These are phyloP conservation scores for Lagocephalus sceleratus DNA, from an alignment of 2,797 vertebrate genomes.

Conservation along the genomic window DNA sequence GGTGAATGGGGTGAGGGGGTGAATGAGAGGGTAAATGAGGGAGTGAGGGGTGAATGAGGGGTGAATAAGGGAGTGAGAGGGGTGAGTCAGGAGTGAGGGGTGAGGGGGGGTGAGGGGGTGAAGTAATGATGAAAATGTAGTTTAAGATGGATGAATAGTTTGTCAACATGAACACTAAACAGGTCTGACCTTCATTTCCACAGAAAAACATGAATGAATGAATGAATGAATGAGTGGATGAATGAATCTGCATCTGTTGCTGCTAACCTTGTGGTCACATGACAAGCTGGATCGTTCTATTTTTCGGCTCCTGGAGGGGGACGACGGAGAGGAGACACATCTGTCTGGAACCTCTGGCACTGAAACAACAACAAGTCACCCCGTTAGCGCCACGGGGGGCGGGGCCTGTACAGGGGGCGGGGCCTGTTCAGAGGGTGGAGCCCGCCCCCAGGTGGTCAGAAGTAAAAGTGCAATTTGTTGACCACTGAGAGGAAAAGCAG, in stretches of 20 bases:
- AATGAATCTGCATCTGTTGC: constrained; percentile 2
- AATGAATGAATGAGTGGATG: background rate
- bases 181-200: no score
- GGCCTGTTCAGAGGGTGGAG: no score
- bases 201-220: background rate
- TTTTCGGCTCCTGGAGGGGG: constrained; percentile 67
- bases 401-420: no score
- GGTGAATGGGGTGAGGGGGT: background rate
- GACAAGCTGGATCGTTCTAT: constrained; percentile 69
- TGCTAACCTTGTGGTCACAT: constrained; percentile 71
- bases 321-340: constrained; percentile 71
- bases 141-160: background rate
- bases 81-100: no score
- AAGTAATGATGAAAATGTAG: no score
- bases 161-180: background rate
- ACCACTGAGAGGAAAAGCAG: no score
- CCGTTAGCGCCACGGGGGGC: no score
- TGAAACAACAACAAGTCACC: constrained; percentile 5
- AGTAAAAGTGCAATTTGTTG: no score
- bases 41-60: no score
- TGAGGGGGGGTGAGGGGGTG: no score
- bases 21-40: background rate
- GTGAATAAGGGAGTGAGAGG: no score
- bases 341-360: constrained; percentile 61
- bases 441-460: no score